phyloP scores from a whole-genome alignment of 1,140 invertebrate species.

The Piezodorus guildinii region DNA sequence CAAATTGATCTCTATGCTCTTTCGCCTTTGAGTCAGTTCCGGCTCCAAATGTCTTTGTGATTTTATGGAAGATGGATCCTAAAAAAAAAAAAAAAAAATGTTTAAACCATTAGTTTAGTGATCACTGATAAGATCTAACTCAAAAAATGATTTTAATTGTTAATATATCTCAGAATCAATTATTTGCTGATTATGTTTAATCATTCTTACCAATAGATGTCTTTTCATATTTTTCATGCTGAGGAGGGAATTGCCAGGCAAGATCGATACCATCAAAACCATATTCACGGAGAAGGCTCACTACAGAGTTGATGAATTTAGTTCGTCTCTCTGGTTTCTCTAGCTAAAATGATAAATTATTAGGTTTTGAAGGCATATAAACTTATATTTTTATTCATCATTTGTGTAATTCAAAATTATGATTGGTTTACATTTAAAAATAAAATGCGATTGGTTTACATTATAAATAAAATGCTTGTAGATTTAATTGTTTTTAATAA shows the following conservation, averaged over 20 bases:
- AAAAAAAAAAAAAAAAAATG: slow-evolving; percentile 16
- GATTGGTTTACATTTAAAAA: too few relatives aligned
- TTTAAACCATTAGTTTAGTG: too few relatives aligned
- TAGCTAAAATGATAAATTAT: slow-evolving; percentile 35
- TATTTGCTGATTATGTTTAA: too few relatives aligned
- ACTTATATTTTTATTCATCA: too few relatives aligned
- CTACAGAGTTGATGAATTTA: slow-evolving; percentile 61
- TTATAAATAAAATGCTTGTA: too few relatives aligned
- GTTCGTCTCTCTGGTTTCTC: slow-evolving; percentile 57
- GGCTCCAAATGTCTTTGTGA: slow-evolving; percentile 61
- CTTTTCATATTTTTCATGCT: slow-evolving; percentile 63
- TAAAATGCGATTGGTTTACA: too few relatives aligned
- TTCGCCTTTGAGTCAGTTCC: slow-evolving; percentile 60
- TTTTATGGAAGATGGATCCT: slow-evolving; percentile 53
- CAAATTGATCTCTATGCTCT: slow-evolving; percentile 65
- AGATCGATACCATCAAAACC: slow-evolving; percentile 77
- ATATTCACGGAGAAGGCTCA: slow-evolving; percentile 54
- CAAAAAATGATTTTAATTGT: too few relatives aligned
- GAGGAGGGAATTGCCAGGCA: slow-evolving; percentile 71
- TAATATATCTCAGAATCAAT: too few relatives aligned
- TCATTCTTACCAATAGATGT: slow-evolving; percentile 42
- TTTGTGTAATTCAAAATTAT: too few relatives aligned
- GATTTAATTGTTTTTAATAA: too few relatives aligned
- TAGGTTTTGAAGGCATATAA: too few relatives aligned
- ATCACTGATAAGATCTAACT: too few relatives aligned